Evolutionary conservation across 2,888 invertebrate species (phyloP).

Genomic region (Rambutsinella grinnellia): DNA sequence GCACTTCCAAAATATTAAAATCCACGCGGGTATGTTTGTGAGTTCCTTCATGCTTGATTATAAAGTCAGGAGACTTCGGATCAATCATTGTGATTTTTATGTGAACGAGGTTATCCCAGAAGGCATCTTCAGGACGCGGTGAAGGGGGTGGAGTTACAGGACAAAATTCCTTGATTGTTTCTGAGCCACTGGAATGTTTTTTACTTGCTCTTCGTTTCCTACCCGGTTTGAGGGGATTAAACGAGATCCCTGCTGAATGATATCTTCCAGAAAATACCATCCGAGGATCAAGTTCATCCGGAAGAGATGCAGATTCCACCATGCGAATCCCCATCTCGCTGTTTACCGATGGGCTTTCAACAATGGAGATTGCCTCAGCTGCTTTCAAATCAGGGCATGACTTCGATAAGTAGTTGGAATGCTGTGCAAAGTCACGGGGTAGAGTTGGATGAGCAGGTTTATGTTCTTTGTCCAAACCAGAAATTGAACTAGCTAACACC

Average conservation of each 20-base stretch:
- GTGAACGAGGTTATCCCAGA: constrained; percentile 80
- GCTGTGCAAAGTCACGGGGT: neutral
- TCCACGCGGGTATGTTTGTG: constrained; percentile 82
- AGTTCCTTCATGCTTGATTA: constrained; percentile 75
- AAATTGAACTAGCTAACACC: constrained; percentile 82
- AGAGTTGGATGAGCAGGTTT: neutral
- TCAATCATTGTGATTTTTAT: constrained; percentile 77
- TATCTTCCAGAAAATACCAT: constrained; percentile 69
- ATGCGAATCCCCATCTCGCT: constrained; percentile 34
- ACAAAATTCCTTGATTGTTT: constrained; percentile 39
- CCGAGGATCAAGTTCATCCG: constrained; percentile 74
- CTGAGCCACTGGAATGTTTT: neutral
- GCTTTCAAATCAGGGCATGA: constrained; percentile 83
- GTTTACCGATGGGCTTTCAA: constrained; percentile 34
- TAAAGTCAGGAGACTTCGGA: constrained; percentile 77
- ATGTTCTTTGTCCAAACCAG: neutral
- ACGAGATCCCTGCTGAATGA: constrained; percentile 26
- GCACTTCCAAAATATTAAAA: constrained; percentile 91
- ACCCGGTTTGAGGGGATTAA: constrained; percentile 22
- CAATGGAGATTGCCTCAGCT: constrained; percentile 41
- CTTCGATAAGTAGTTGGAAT: constrained; percentile 76
- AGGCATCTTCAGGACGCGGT: constrained; percentile 70
- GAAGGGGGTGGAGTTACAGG: constrained; percentile 78
- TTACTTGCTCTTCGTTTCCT: constrained; percentile 34
- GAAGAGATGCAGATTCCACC: constrained; percentile 72